Base-by-base conservation (phyloP, 2,797 vertebrate species). In the Molossus molossus region DNA sequence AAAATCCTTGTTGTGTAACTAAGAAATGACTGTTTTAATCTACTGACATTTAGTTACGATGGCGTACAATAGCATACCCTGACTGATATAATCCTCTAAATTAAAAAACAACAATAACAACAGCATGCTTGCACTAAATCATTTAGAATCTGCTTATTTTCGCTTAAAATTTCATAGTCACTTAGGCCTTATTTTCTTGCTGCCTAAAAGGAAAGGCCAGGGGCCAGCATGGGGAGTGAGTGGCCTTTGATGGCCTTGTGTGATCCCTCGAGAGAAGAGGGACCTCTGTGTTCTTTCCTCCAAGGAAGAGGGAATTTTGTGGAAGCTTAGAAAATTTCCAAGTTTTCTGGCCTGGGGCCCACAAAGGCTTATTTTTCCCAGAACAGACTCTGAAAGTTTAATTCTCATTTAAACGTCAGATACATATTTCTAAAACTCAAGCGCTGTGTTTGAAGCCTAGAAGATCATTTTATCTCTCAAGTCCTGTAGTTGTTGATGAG, bases 391-490 rank as follows among this genome's bases (percentile, higher is more conserved):
- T 96, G 65, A 90, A 96, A 91, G 55, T 87, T 90, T 96, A 96
- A 97, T 97, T 94, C 94, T 94, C 81, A 86, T 95, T 87, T 95
- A 97, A 97, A 87, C 53, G 2, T 91, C 86, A 86, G 57, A 3
- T 86, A 25, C 92, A 40, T 84, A 45, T 70, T 95, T 91, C 88
- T 95, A 95, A 96, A 97, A 97, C 65, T 70, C 27, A 1, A 94
- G 17, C 91, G 17, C 91, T 94, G 70, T 84, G 90, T 97, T 94
- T 98, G 87, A 92, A 95, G 80, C 60, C 62, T 98, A 89, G 75
- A 5, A 94, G 72, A 33, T 97, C 82, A 95, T 85, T 97, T 96
- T 92, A 96, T 96, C 90, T 95, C 94, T 21, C 57, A 81, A 82
- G 89, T 83, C 62, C 82, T 90, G 5, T 45, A 81, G 53, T 62